A percentile compares a stretch with the other conserved stretches of the same genome.
phyloP scores from a whole-genome alignment of 2,888 invertebrate species.

The Ophion obscuratus region DNA sequence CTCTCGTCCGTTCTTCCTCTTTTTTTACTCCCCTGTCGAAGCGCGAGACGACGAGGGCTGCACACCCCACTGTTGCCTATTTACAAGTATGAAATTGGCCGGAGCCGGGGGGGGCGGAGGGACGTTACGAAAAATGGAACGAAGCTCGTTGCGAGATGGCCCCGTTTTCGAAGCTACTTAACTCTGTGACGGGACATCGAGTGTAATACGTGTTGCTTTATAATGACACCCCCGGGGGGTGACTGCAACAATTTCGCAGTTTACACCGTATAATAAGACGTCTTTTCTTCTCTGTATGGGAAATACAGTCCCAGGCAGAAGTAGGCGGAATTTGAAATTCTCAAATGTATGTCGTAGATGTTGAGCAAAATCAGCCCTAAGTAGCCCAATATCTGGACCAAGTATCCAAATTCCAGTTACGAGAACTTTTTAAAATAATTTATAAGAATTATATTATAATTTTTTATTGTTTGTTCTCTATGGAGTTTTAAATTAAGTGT shows the following conservation, averaged over 20 bases:
- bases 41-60: constrained; percentile 34
- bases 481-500: no score
- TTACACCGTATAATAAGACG: constrained; percentile 19
- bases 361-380: not conserved
- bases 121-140: constrained; percentile 37
- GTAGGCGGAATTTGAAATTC: not conserved
- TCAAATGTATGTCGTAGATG: no score
- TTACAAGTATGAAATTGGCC: constrained; percentile 85
- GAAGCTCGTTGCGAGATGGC: constrained; percentile 60
- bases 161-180: constrained; percentile 64
- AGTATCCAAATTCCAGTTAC: no score
- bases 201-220: constrained; percentile 68
- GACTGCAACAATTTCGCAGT: constrained; percentile 42
- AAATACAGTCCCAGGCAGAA: not conserved
- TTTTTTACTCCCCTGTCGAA: constrained; percentile 85
- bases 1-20: constrained; percentile 12
- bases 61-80: constrained; percentile 88
- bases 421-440: no score
- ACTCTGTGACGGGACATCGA: constrained; percentile 66
- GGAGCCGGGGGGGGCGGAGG: constrained; percentile 44
- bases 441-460: no score
- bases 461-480: no score
- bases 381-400: not conserved
- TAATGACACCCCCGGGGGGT: constrained; percentile 53
- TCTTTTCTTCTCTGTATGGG: not conserved